A percentile compares a stretch with the other conserved stretches of the same genome.
Conservation (phyloP, 2,888 invertebrate genomes). For the Eudemis profundana region DNA sequence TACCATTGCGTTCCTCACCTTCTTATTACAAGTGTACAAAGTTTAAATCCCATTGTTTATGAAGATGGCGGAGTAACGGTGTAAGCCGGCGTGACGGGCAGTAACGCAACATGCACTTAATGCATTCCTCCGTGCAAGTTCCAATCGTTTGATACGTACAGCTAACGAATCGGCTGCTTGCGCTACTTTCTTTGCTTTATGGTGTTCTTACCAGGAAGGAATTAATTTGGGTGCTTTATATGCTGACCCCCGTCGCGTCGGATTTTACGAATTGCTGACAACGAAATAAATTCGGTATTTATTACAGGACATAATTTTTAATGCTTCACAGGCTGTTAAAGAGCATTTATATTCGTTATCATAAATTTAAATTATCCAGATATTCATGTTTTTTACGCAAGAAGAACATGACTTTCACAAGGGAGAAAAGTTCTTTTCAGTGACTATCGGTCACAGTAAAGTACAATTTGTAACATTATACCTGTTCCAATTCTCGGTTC, state of each 20-base stretch:
- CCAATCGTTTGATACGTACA: slow-evolving; percentile 48
- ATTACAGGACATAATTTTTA: slow-evolving; percentile 25
- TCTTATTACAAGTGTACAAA: slow-evolving; percentile 52
- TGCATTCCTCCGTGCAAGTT: slow-evolving; percentile 63
- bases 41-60: slow-evolving; percentile 53
- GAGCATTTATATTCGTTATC: slow-evolving; percentile 16
- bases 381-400: background rate
- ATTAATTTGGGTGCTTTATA: slow-evolving; percentile 40
- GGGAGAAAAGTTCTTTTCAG: background rate
- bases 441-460: slow-evolving; percentile 1
- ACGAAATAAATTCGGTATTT: slow-evolving; percentile 38
- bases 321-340: slow-evolving; percentile 12
- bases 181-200: slow-evolving; percentile 51
- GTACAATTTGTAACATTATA: slow-evolving; percentile 3
- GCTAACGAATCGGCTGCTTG: slow-evolving; percentile 56
- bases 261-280: slow-evolving; percentile 22
- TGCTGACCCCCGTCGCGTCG: slow-evolving; percentile 35
- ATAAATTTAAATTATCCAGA: slow-evolving; percentile 30
- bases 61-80: slow-evolving; percentile 62
- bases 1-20: slow-evolving; percentile 45
- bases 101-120: slow-evolving; percentile 60
- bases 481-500: background rate
- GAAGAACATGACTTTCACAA: background rate
- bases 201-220: slow-evolving; percentile 30
- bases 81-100: slow-evolving; percentile 64